Percentiles rank a stretch among this genome's conserved stretches.
Conservation (phyloP, 2,797 vertebrate genomes). For the Chaetophractus vellerosus region DNA sequence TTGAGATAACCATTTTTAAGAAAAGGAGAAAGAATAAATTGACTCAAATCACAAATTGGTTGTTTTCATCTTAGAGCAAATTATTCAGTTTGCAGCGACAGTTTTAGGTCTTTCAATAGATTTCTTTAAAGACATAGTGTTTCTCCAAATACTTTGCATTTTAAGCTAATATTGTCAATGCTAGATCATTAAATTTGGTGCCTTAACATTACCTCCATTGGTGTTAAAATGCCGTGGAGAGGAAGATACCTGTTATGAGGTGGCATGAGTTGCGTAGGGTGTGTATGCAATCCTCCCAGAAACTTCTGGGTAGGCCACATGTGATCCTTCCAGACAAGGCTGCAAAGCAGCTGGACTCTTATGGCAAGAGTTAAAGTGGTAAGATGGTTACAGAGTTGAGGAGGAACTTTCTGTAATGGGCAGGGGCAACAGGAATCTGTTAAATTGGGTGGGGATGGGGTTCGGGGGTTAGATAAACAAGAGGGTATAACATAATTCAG, state of each 20-base stretch:
- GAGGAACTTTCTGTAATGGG: slow-evolving; percentile 83
- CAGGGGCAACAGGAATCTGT: slow-evolving; percentile 87
- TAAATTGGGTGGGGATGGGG: slow-evolving; percentile 78
- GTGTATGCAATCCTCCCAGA: background rate
- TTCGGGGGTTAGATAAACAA: slow-evolving; percentile 87
- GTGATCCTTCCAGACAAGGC: background rate
- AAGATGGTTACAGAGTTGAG: slow-evolving; percentile 75
- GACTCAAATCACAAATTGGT: slow-evolving; percentile 83
- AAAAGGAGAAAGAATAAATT: slow-evolving; percentile 85
- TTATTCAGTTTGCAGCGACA: slow-evolving; percentile 79
- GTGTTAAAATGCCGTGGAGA: slow-evolving; percentile 64
- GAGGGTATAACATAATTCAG: slow-evolving; percentile 90
- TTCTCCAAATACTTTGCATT: slow-evolving; percentile 75
- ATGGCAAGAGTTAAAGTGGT: slow-evolving; percentile 61
- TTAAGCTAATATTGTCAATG: slow-evolving; percentile 55
- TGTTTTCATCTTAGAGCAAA: slow-evolving; percentile 85
- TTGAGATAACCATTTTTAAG: slow-evolving; percentile 83
- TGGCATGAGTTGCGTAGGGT: background rate
- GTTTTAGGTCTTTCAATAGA: slow-evolving; percentile 81
- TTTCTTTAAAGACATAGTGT: slow-evolving; percentile 82
- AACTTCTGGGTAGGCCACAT: slow-evolving; percentile 56
- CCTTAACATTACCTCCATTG: slow-evolving; percentile 59
- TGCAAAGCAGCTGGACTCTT: slow-evolving; percentile 39
- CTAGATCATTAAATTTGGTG: slow-evolving; percentile 80
- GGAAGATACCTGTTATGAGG: slow-evolving; percentile 45